A percentile compares a stretch with the other conserved stretches of the same genome.
phyloP scores from a whole-genome alignment of 1,140 invertebrate species.

The Dendrolimus punctatus region DNA sequence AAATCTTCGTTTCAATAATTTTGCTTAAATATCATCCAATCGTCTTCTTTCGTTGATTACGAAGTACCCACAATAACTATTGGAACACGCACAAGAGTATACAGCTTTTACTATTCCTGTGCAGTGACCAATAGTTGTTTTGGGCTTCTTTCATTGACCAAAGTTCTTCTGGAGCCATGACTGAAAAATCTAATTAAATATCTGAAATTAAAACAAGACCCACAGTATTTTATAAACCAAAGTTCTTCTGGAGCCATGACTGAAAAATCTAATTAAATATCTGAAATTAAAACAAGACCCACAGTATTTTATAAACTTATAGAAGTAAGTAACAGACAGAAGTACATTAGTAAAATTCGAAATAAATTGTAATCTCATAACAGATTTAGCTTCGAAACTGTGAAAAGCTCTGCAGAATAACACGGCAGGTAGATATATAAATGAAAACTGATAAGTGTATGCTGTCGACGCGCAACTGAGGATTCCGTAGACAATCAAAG shows the following conservation, averaged over 20 bases:
- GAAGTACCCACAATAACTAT: conserved; percentile 69
- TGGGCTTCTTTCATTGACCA: conserved; percentile 37
- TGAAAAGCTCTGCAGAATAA: too few species aligned
- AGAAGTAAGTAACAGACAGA: too few species aligned
- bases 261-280: conserved; percentile 1
- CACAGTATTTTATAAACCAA: background rate
- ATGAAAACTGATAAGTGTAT: too few species aligned
- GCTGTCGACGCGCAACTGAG: too few species aligned
- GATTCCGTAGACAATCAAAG: too few species aligned
- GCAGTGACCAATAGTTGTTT: conserved; percentile 68
- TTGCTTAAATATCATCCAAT: background rate
- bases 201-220: background rate
- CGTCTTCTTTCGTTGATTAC: conserved; percentile 28
- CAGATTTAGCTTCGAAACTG: too few species aligned
- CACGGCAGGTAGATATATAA: too few species aligned
- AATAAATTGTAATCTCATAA: too few species aligned
- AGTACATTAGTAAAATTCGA: too few species aligned
- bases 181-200: conserved; percentile 2
- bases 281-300: background rate
- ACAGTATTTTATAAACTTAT: background rate
- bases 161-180: background rate
- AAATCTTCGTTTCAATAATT: conserved; percentile 1
- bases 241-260: background rate
- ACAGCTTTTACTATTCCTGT: conserved; percentile 57
- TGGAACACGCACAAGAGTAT: conserved; percentile 71